Conservation (phyloP, 2,797 vertebrate species). For the Lagorchestes hirsutus region DNA sequence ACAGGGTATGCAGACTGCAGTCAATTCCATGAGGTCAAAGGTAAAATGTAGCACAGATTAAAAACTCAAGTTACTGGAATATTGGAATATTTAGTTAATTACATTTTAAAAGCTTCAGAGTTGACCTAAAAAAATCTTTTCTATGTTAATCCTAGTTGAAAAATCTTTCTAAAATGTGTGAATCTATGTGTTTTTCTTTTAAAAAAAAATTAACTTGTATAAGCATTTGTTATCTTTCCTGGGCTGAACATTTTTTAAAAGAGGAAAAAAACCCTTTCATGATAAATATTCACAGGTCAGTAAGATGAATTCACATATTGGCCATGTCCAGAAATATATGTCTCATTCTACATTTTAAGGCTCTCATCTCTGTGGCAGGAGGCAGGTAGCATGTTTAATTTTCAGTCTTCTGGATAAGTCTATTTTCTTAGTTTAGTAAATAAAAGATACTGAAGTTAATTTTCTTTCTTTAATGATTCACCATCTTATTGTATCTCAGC, state of each 20-base stretch:
- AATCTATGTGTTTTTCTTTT: neutral
- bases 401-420: neutral
- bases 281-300: neutral
- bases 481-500: neutral
- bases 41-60: neutral
- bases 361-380: neutral
- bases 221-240: no score
- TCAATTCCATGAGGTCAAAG: neutral
- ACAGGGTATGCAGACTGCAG: neutral
- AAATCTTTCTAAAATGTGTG: constrained; percentile 12
- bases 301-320: neutral
- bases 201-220: neutral
- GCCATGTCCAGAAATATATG: neutral
- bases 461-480: neutral
- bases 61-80: neutral
- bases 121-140: constrained; percentile 37
- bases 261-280: neutral
- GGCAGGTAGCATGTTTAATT: neutral
- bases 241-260: neutral
- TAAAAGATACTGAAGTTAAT: neutral
- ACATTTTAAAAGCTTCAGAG: constrained; percentile 22
- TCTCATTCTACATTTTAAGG: neutral
- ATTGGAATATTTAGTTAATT: constrained; percentile 13
- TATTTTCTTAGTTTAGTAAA: neutral
- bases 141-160: neutral